Evolutionary conservation across 1,140 invertebrate species (phyloP), one percentile per base, ranked within the genome.

Genomic region (Drosophila guanche): DNA sequence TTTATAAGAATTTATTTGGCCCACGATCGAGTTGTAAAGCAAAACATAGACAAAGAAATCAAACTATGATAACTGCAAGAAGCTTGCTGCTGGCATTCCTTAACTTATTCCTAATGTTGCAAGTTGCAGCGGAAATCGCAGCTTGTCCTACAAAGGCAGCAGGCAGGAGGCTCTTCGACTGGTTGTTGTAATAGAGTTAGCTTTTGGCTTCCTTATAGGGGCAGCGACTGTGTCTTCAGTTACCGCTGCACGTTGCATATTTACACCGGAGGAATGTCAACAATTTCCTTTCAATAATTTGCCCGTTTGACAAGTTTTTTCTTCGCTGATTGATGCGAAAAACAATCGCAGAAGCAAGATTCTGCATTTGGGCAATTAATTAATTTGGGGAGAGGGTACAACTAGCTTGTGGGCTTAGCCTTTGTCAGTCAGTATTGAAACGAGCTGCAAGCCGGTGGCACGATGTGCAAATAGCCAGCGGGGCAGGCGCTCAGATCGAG

Each of bases 201-300:
- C 59, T 68, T 52, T 52, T 83, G 78, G 72, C 79, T 78, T 89
- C 83, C 83, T 89, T 88, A 88, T 88, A 88, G 84, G 83, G 83
- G 83, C 83, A 86, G 76, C 73, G 76, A 62, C 73, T 63, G 0
- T 20, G 16, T 58, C 72, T 65, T 59, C 81, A 77, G 81, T 83
- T 86, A 79, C 78, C 67, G 83, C 88, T 88, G 75, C 84, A 54
- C 70, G 33, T 4, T 37, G 81, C 81, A 88, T 88, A 86, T 84
- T 88, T 88, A 88, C 51, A 48, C 51, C 16, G 1, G 16, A 76
- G 84, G 84, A 88, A 88, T 88, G 83, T 89, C 83, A 88, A 88
- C 84, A 79, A 88, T 88, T 88, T 88, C 79, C 83, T 83, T 83
- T 79, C 83, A 76, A 89, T 88, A 89, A 89, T 88, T 88, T 88